These are phyloP conservation scores for Cyclura pinguis DNA, from an alignment of 2,797 vertebrate genomes.

Conservation along the genomic window DNA sequence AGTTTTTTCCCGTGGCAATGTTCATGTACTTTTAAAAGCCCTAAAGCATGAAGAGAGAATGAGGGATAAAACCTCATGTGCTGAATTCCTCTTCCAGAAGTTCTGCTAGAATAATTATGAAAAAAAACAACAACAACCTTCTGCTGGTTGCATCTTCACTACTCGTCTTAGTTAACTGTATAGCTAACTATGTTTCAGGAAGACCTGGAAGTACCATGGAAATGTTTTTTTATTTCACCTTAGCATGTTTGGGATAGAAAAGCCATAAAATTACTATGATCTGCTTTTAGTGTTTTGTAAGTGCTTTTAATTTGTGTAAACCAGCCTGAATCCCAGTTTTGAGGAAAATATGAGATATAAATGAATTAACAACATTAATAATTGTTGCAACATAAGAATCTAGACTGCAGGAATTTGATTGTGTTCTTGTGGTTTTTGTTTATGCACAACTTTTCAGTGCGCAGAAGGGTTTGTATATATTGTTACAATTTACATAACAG, in stretches of 20 bases:
- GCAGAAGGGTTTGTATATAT: neutral
- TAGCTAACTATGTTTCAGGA: neutral
- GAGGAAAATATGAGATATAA: no score
- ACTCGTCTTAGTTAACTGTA: neutral
- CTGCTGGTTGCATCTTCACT: neutral
- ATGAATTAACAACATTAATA: no score
- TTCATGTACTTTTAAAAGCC: neutral
- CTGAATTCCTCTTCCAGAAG: neutral
- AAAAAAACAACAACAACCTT: no score
- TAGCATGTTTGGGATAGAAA: neutral
- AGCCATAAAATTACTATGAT: accelerated
- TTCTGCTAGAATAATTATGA: neutral
- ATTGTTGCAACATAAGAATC: neutral
- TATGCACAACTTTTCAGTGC: neutral
- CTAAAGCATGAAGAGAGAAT: neutral
- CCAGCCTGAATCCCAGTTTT: no score
- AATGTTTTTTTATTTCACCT: neutral
- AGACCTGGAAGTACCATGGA: neutral
- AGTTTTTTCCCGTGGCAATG: neutral
- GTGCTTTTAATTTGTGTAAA: neutral
- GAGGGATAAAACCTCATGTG: neutral
- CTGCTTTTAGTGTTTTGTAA: neutral
- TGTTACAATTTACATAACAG: neutral
- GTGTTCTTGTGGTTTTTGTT: neutral
- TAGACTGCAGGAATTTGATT: neutral